These are phyloP conservation scores for Macrobrachium rosenbergii DNA, from an alignment of 1,140 invertebrate genomes.

Conservation along the genomic window DNA sequence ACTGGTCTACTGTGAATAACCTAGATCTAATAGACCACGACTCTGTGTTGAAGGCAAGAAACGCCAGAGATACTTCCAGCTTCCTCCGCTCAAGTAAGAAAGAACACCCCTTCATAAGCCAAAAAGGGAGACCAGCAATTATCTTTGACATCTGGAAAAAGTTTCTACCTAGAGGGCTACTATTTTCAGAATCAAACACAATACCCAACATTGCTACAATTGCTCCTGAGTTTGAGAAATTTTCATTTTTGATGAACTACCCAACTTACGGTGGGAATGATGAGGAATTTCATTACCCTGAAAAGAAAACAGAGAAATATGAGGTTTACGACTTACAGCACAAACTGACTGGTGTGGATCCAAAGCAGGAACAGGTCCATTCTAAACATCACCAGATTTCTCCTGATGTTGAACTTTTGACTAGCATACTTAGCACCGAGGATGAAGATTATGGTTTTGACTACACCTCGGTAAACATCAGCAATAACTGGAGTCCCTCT, in stretches of 20 bases:
- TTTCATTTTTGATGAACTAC: background rate
- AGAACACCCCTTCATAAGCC: background rate
- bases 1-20: conserved; percentile 40
- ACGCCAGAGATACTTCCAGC: background rate
- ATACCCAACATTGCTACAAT: background rate
- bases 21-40: conserved; percentile 39
- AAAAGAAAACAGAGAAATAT: too few relatives aligned
- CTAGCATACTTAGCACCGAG: too few relatives aligned
- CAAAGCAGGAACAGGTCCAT: too few relatives aligned
- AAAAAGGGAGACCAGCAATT: background rate
- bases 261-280: background rate
- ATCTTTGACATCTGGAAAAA: conserved; percentile 42
- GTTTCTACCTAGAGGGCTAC: conserved; percentile 2
- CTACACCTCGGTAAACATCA: background rate
- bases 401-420: too few relatives aligned
- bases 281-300: too few relatives aligned
- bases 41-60: background rate
- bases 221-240: background rate
- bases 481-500: background rate
- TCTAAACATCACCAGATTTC: too few relatives aligned
- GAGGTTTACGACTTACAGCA: too few relatives aligned
- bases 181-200: background rate
- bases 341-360: too few relatives aligned
- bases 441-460: background rate
- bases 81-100: background rate